Evolutionary conservation across 2,888 invertebrate genomes (phyloP), one percentile per base, ranked within the genome.

Genomic region (Acleris literana): DNA sequence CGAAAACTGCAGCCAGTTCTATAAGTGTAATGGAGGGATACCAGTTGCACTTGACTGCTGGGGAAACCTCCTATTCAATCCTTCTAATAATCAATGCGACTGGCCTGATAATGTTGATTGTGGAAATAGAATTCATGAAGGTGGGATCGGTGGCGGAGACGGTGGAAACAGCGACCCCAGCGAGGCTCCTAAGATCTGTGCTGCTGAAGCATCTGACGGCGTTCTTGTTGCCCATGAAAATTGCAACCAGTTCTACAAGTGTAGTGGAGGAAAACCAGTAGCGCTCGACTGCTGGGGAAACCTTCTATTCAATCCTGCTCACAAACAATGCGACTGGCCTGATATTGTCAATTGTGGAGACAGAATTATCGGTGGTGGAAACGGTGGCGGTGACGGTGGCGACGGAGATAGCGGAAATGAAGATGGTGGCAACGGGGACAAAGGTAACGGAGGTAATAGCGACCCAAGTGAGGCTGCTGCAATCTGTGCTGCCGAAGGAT

Each of bases 1-100:
- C 64, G 77, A 82, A 63, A 76, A 81, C 58, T 84, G 84, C 64
- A 77, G 79, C 39, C 72, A 79, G 55, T 83, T 78, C 56, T 83
- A 82, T 58, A 74, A 72, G 57, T 83, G 83, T 59, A 53, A 68
- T 20, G 54, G 71, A 43, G 81, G 80, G 0, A 22, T 43, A 63
- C 76, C 82, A 17, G 55, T 78, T 13, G 71, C 70, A 0, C 3
- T 71, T 0, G 61, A 18, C 5, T 81, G 81, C 56, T 67, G 70
- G 1, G 57, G 17, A 5, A 68, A 72, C 55, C 69, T 79, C 1
- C 29, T 78, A 0, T 81, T 74, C 63, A 76, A 81, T 54, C 79
- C 80, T 4, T 57, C 66, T 7, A 69, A 7, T 2, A 69, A 72
- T 20, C 52, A 60, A 13, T 81, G 82, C 33, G 78, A 77, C 53